These are phyloP conservation scores for Heliocidaris erythrogramma DNA, from an alignment of 35 echinoderm and acorn worm genomes.

Conservation along the genomic window DNA sequence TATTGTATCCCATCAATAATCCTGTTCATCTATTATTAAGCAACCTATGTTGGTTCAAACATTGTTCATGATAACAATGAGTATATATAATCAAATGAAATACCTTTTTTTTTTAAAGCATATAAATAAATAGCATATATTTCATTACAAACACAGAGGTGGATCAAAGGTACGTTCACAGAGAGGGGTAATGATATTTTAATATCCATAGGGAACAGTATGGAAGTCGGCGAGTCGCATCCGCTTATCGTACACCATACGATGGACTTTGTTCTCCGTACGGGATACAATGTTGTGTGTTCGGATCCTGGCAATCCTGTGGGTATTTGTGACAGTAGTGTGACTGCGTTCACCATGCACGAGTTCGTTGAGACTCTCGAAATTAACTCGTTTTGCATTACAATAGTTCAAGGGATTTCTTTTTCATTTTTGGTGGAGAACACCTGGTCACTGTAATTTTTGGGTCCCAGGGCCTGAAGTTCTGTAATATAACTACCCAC, in stretches of 20 bases:
- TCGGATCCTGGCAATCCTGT: conserved; percentile 59
- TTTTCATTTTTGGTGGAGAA: conserved; percentile 33
- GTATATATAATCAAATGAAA: no score
- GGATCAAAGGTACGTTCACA: no score
- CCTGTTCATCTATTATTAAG: no score
- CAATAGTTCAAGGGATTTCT: conserved; percentile 55
- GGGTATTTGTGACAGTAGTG: conserved; percentile 39
- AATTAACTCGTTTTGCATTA: conserved; percentile 51
- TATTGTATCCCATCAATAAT: no score
- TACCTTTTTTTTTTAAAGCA: no score
- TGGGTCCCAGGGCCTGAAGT: conserved; percentile 49
- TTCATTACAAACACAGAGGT: no score
- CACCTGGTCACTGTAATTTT: conserved; percentile 69
- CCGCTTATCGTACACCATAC: conserved; percentile 76
- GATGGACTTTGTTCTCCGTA: conserved; percentile 64
- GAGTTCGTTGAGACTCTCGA: conserved; percentile 60
- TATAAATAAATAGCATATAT: no score
- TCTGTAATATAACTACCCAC: conserved; percentile 53
- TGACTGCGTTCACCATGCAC: conserved; percentile 47
- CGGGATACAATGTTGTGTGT: conserved; percentile 50
- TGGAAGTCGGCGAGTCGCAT: conserved; percentile 47
- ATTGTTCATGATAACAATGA: no score
- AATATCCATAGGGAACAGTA: conserved; percentile 77
- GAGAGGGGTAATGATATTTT: no score
- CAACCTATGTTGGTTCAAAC: no score